Evolutionary conservation across 2,888 invertebrate genomes (phyloP).

Genomic region (Ceriagrion tenellum): DNA sequence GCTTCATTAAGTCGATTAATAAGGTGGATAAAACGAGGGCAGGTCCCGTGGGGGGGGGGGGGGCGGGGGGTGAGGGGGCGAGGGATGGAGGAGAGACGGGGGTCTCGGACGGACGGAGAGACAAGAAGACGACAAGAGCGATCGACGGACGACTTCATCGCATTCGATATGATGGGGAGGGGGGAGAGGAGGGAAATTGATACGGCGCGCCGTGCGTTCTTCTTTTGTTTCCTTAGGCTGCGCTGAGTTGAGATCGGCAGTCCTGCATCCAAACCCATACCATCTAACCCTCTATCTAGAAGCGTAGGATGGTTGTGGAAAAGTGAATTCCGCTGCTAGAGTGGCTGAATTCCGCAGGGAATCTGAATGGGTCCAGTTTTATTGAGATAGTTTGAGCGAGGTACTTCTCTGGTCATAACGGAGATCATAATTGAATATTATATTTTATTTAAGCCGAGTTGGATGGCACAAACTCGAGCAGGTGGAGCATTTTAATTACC

Average conservation of each 20-base stretch:
- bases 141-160: slow-evolving; percentile 25
- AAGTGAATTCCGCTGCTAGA: no score
- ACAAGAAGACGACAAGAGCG: neutral
- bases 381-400: no score
- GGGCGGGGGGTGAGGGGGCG: neutral
- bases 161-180: no score
- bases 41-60: neutral
- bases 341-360: no score
- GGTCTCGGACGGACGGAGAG: neutral
- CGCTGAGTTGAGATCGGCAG: neutral
- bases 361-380: no score
- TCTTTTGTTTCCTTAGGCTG: neutral
- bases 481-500: no score
- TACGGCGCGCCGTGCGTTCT: neutral
- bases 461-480: no score
- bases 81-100: neutral
- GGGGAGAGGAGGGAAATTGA: neutral
- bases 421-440: no score
- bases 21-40: slow-evolving; percentile 36
- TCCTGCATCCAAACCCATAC: neutral
- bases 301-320: no score
- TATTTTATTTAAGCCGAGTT: no score
- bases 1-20: slow-evolving; percentile 39
- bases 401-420: no score
- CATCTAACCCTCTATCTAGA: no score